phyloP scores from a whole-genome alignment of 1,140 invertebrate species.

The Zaprionus kolodkinae region DNA sequence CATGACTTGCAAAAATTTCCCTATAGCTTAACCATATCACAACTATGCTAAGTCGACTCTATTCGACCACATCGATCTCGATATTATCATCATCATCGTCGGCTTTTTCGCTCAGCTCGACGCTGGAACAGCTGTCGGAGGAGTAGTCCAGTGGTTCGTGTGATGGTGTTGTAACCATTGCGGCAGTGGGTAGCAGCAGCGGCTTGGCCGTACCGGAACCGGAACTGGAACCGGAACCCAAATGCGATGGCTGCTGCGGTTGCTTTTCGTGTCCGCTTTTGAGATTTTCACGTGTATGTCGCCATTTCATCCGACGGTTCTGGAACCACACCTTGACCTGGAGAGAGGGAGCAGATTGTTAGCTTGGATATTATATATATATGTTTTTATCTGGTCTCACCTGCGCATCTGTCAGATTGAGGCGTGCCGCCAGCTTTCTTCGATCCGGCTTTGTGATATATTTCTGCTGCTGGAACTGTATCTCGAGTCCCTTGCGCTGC shows the following conservation, averaged over 20 bases:
- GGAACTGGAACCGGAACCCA: slow-evolving; percentile 38
- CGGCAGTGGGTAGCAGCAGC: background rate
- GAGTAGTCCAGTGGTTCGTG: slow-evolving; percentile 56
- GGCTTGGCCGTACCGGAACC: slow-evolving; percentile 10
- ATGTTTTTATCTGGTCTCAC: slow-evolving; percentile 85
- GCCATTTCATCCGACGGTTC: slow-evolving; percentile 97
- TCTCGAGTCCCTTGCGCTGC: slow-evolving; percentile 96
- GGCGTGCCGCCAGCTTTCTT: slow-evolving; percentile 96
- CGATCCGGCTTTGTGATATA: slow-evolving; percentile 99
- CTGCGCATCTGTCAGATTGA: slow-evolving; percentile 97
- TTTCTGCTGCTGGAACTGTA: slow-evolving; percentile 97
- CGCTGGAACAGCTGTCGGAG: slow-evolving; percentile 65
- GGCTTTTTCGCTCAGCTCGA: slow-evolving; percentile 52
- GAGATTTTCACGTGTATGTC: slow-evolving; percentile 90
- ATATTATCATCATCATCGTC: slow-evolving; percentile 82
- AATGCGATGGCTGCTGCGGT: slow-evolving; percentile 18
- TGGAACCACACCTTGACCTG: slow-evolving; percentile 97
- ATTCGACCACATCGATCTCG: slow-evolving; percentile 85
- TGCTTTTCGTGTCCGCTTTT: slow-evolving; percentile 81
- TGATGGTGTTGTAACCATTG: background rate
- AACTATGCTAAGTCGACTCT: slow-evolving; percentile 24
- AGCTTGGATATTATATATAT: background rate
- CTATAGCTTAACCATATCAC: too few relatives aligned
- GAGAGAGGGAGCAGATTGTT: background rate
- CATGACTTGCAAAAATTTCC: slow-evolving; percentile 11